Percentiles rank a stretch among this genome's conserved stretches.
Evolutionary conservation across 2,113 vertebrate species (phyloP).

Genomic region (Clarias macrocephalus): DNA sequence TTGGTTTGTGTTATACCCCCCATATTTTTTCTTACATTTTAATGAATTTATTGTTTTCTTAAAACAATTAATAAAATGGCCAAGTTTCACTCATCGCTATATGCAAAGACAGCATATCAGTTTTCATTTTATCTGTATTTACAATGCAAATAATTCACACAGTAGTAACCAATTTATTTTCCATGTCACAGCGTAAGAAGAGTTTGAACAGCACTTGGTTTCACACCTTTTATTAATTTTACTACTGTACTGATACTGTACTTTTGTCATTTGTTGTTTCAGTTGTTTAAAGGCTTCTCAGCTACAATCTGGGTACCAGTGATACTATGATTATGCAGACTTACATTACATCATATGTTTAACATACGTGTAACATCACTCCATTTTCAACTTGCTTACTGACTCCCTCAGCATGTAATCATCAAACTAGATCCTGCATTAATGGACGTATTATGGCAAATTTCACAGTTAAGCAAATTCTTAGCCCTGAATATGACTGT

Average conservation of each 20-base stretch:
- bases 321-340: neutral
- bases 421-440: too few species aligned
- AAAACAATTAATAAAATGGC: neutral
- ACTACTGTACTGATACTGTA: too few species aligned
- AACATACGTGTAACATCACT: neutral
- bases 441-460: too few species aligned
- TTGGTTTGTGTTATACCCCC: too few species aligned
- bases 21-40: too few species aligned
- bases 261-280: neutral
- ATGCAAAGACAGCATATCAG: neutral
- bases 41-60: too few species aligned
- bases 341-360: neutral
- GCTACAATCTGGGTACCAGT: neutral
- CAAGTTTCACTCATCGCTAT: neutral
- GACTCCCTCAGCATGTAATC: too few species aligned
- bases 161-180: neutral
- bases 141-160: constrained; percentile 8
- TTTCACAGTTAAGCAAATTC: too few species aligned
- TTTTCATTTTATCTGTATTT: neutral
- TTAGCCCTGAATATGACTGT: too few species aligned
- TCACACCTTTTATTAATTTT: neutral
- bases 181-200: neutral
- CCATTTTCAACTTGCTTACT: too few species aligned
- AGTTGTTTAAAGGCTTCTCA: neutral
- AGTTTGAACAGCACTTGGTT: neutral